These are phyloP conservation scores for Odontothrips loti DNA, from an alignment of 2,888 invertebrate genomes.

Conservation along the genomic window DNA sequence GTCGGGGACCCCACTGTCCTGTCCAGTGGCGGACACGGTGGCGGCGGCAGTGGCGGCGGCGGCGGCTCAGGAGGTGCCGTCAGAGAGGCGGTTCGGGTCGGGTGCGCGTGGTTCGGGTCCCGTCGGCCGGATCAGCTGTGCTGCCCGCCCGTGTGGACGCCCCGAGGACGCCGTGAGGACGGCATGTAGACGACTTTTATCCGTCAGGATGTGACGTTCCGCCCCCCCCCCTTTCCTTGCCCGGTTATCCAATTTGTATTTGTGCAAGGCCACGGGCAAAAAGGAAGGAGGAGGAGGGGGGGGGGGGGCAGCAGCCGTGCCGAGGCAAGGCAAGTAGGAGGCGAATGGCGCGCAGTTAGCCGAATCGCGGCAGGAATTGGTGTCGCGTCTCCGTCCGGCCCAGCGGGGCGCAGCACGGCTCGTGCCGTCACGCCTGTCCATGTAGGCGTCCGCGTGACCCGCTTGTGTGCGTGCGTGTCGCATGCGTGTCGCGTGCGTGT, in stretches of 20 bases:
- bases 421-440: background rate
- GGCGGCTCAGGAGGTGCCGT: no score
- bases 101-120: background rate
- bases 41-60: background rate
- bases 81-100: no score
- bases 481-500: background rate
- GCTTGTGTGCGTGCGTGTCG: background rate
- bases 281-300: background rate
- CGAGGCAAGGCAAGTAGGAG: background rate
- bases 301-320: background rate
- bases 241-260: slow-evolving; percentile 16
- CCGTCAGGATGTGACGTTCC: background rate
- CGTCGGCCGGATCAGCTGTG: background rate
- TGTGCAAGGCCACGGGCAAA: slow-evolving; percentile 20
- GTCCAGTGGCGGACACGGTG: background rate
- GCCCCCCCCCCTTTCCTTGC: background rate
- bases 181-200: background rate
- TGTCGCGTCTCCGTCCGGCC: background rate
- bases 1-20: no score
- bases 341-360: background rate
- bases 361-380: slow-evolving; percentile 5
- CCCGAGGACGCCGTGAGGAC: background rate
- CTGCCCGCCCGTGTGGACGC: background rate
- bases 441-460: background rate
- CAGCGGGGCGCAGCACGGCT: background rate